A percentile compares a stretch with the other conserved stretches of the same genome.
Conservation (phyloP, 2,797 vertebrate genomes). For the Sebastes variabilis region DNA sequence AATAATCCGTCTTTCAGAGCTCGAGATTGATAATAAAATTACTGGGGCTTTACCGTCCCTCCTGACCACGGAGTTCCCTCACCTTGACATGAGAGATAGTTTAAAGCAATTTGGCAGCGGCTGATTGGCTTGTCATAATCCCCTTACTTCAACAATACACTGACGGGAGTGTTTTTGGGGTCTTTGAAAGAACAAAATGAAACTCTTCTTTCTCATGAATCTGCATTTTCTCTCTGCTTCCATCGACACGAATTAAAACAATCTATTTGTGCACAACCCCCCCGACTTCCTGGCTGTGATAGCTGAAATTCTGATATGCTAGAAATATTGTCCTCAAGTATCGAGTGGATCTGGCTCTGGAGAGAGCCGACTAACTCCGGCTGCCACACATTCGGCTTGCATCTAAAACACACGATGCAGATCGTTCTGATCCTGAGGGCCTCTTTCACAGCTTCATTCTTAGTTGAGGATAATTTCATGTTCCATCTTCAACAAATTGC, state of each 20-base stretch:
- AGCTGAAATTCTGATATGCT: conserved; percentile 46
- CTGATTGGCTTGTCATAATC: conserved; percentile 59
- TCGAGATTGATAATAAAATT: conserved; percentile 48
- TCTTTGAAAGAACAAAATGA: conserved; percentile 23
- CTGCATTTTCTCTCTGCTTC: neutral
- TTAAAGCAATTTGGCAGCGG: conserved; percentile 54
- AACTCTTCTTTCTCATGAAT: neutral
- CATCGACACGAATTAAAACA: conserved; percentile 19
- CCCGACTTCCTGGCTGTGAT: conserved; percentile 22
- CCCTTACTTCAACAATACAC: conserved; percentile 33
- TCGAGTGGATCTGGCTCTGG: neutral
- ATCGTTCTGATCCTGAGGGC: conserved; percentile 17
- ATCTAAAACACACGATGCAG: conserved; percentile 3
- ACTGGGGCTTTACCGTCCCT: conserved; percentile 35
- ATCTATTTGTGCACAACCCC: conserved; percentile 23
- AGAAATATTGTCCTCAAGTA: conserved; percentile 16
- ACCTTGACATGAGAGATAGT: conserved; percentile 33
- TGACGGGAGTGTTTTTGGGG: conserved; percentile 2
- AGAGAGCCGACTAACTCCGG: neutral
- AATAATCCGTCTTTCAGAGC: conserved; percentile 38
- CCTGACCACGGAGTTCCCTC: conserved; percentile 16
- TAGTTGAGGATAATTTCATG: neutral
- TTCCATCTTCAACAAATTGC: conserved; percentile 6
- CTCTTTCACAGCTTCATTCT: conserved; percentile 1
- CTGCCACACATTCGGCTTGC: neutral